Base-by-base conservation (phyloP, 53 echinoderm and acorn worm genomes). In the Glandiceps talaboti region DNA sequence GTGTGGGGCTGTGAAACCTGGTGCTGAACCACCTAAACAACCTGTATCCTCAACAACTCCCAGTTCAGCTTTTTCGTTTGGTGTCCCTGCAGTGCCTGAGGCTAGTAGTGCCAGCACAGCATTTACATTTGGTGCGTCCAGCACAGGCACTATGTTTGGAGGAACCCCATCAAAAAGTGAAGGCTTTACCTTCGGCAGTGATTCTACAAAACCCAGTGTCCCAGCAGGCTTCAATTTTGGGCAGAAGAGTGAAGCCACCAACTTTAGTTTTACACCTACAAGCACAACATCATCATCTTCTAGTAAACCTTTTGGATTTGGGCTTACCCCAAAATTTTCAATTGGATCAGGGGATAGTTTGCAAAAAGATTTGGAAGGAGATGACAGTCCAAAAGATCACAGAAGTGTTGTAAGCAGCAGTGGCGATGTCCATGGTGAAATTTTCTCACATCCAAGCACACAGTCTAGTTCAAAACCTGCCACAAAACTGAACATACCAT, bases 1-100 rank as follows among this genome's bases (percentile, higher is more conserved):
- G 27, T 94, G 92, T 77, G 75, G 31, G 14, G 33, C 90, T 30
- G 79, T 80, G 20, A 92, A 90, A 78, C 92, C 90, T 33, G 94
- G 92, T 26, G 73, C 87, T 0, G 73, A 73, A 29, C 74, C 85
- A 14, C 33, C 76, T 14, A 25, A n/a, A 0, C 28, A 6, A 12
- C 6, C 27, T 26, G 26, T 32, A 25, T 25, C 79, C 1, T 26
- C 79, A 26, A 26, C 79, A 1, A 27, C 64, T 12, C 20, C 64
- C 6, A 45, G 64, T 20, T 45, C 64, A 12, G 64, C 64, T 20
- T 12, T 45, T 6, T 12, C 6, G 64, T 45, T 45, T 45, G 64
- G 64, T 12, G 64, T 20, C 6, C 64, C 64, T 20, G n/a, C n/a
- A n/a, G n/a, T n/a, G n/a, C 64, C 64, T 12, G 64, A 20, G 6